Evolutionary conservation across 30 jellyfish, hydroid and myxozoan species (phyloP).

Genomic region (Hydra vulgaris): DNA sequence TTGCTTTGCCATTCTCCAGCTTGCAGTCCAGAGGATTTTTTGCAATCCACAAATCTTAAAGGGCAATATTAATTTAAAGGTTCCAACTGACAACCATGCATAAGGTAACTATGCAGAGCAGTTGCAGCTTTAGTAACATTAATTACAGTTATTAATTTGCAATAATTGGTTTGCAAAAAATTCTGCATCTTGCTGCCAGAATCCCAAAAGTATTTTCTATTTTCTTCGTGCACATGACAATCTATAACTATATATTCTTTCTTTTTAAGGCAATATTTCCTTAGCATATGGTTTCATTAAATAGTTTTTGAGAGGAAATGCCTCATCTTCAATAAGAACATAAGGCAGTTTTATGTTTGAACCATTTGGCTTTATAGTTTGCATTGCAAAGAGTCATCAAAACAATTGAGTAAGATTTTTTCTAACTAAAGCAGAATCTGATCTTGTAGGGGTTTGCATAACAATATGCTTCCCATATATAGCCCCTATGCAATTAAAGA

Average conservation of each 20-base stretch:
- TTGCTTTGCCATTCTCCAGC: conserved; percentile 59
- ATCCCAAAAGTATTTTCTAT: conserved; percentile 57
- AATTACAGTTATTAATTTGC: conserved; percentile 35
- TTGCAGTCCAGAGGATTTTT: conserved; percentile 45
- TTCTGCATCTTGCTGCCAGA: conserved; percentile 43
- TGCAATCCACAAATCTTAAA: conserved; percentile 47
- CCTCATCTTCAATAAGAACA: conserved; percentile 46
- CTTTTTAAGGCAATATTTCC: conserved; percentile 20
- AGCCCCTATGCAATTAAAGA: no score
- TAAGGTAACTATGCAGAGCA: conserved; percentile 39
- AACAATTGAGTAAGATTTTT: no score
- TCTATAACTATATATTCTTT: conserved; percentile 37
- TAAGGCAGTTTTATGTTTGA: neutral
- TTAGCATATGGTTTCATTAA: conserved; percentile 50
- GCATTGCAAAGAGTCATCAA: no score
- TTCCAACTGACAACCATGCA: conserved; percentile 30
- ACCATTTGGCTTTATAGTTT: neutral
- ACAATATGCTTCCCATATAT: no score
- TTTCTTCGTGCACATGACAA: conserved; percentile 45
- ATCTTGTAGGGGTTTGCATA: no score
- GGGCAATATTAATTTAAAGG: conserved; percentile 32
- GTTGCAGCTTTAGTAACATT: conserved; percentile 50
- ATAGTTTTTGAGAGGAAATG: conserved; percentile 50
- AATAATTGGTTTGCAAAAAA: conserved; percentile 48
- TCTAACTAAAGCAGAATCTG: no score